Conservation (phyloP, 2,113 vertebrate species). For the Rostratula benghalensis region DNA sequence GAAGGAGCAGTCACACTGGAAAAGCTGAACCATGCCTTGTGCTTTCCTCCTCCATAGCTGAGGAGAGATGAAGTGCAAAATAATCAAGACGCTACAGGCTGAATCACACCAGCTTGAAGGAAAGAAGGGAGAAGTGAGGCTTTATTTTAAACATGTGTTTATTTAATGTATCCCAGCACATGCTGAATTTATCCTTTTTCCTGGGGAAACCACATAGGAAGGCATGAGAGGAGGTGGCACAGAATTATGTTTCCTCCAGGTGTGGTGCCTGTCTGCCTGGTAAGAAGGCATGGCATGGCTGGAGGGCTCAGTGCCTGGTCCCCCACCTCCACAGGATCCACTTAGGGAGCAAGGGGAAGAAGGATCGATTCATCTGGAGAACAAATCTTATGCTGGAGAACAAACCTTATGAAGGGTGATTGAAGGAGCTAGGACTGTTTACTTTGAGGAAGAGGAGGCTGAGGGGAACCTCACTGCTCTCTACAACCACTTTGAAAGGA, state of each 20-base stretch:
- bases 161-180: neutral
- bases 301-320: neutral
- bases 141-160: neutral
- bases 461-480: too few relatives aligned
- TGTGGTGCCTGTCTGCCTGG: neutral
- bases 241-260: neutral
- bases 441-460: too few relatives aligned
- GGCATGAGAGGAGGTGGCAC: neutral
- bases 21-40: neutral
- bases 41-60: neutral
- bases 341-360: neutral
- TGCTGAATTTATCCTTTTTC: neutral
- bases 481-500: too few relatives aligned
- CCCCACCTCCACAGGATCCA: rapidly evolving
- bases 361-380: neutral
- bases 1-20: neutral
- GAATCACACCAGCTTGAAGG: neutral
- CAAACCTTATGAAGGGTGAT: too few relatives aligned
- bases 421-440: too few relatives aligned
- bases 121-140: neutral
- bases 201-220: neutral
- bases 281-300: neutral
- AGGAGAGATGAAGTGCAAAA: neutral
- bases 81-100: neutral
- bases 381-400: too few relatives aligned